Evolutionary conservation across 2,888 invertebrate species (phyloP), one percentile per base, ranked within the genome.

Genomic region (Habroteleia sp.): DNA sequence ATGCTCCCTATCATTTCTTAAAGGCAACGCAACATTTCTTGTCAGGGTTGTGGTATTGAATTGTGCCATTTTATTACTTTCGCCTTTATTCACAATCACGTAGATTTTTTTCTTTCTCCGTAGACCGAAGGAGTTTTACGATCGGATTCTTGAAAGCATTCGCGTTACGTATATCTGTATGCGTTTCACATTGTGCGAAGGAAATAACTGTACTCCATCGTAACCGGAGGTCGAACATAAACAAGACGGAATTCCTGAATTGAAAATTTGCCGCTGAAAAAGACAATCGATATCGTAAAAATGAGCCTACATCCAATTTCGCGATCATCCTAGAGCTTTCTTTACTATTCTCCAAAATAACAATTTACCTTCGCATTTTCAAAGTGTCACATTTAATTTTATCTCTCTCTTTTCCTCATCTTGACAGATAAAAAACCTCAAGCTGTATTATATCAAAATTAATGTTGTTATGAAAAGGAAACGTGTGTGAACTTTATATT

Each of bases 181-280:
- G 69, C 20, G 65, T 8, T 27, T 35, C 60, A 27, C 52, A 73
- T 66, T 66, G 65, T 66, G 58, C 46, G 46, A 52, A 33, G 66
- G 44, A 73, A 54, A 62, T 73, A 73, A 73, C 66, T 60, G 52
- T 73, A 54, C 72, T 76, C 68, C 63, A 76, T 76, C 72, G 66
- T 68, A 68, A 68, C 50, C 72, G 56, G 68, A 62, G 50, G 66
- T 68, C 62, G 56, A 58, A 56, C 72, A 44, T 76, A 68, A 76
- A 68, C 72, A 68, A 73, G 66, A 44, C 44, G 66, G 68, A 71
- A 62, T 46, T 76, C 60, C 63, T 66, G 72, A 58, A 68, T 56
- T 62, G 66, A 72, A 76, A 71, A 72, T 72, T 56, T 65, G 52
- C 54, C 39, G 35, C 23, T 35, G 44, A 58, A 52, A 74, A 29